A percentile compares a stretch with the other conserved stretches of the same genome.
These are phyloP conservation scores for Cylloceria caligata DNA, from an alignment of 2,888 invertebrate genomes.

Conservation along the genomic window DNA sequence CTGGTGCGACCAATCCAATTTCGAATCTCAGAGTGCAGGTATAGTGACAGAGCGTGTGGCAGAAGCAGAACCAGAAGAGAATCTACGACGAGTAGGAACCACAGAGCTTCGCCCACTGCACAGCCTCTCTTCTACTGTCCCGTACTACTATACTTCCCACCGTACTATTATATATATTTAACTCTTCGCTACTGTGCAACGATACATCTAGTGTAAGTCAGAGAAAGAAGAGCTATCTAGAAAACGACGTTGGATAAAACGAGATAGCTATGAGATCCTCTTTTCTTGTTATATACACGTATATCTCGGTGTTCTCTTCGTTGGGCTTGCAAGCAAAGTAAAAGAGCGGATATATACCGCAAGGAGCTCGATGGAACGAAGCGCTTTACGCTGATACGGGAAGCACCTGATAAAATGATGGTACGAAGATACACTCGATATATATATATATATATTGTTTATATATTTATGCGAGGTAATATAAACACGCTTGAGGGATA, in stretches of 20 bases:
- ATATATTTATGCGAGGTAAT: background rate
- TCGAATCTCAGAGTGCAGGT: conserved; percentile 65
- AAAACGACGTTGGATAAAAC: conserved; percentile 53
- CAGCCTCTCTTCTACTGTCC: conserved; percentile 28
- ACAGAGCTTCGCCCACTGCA: conserved; percentile 25
- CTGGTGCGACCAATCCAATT: conserved; percentile 65
- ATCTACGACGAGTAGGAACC: conserved; percentile 40
- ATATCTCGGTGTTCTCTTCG: background rate
- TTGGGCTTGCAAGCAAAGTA: background rate
- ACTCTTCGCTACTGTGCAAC: background rate
- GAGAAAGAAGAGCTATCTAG: conserved; percentile 34
- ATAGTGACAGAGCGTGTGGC: background rate
- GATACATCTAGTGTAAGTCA: conserved; percentile 42
- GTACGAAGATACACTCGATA: conserved; percentile 7
- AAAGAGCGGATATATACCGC: background rate
- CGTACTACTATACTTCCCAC: too few relatives aligned
- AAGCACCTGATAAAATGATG: conserved; percentile 51
- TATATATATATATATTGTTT: too few relatives aligned
- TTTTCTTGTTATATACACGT: background rate
- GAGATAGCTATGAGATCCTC: conserved; percentile 42
- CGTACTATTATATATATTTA: conserved; percentile 3
- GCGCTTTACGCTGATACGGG: background rate
- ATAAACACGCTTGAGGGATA: background rate
- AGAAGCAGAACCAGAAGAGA: conserved; percentile 1
- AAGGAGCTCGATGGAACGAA: conserved; percentile 22